Percentiles rank a stretch among this genome's conserved stretches.
Conservation (phyloP, 2,113 vertebrate species). For the Spheniscus mendiculus region DNA sequence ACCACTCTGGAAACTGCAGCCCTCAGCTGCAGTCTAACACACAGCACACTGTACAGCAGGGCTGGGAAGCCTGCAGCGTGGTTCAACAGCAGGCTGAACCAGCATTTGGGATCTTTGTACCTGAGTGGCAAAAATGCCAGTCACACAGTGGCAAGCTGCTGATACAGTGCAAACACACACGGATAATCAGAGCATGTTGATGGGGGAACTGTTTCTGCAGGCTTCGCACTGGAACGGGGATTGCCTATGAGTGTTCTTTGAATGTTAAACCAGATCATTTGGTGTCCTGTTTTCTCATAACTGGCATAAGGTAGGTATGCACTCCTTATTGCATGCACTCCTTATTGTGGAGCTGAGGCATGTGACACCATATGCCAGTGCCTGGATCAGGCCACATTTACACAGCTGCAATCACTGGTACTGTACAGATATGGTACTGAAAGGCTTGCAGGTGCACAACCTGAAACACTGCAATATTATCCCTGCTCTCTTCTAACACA, state of each 20-base stretch:
- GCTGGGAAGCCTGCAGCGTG: background rate
- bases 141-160: background rate
- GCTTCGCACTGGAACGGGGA: background rate
- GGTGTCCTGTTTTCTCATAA: background rate
- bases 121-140: background rate
- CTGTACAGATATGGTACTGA: background rate
- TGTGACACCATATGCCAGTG: background rate
- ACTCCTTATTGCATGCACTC: background rate
- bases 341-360: too few species aligned
- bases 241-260: background rate
- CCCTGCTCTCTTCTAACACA: background rate
- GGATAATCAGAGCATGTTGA: background rate
- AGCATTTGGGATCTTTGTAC: background rate
- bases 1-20: background rate
- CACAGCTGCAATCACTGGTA: background rate
- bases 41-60: background rate
- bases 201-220: background rate
- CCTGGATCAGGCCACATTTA: background rate
- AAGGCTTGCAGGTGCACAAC: background rate
- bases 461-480: background rate
- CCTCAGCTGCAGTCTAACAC: background rate
- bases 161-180: background rate
- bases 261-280: background rate
- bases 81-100: background rate
- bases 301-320: background rate